These are phyloP conservation scores for Hypomecis punctinalis DNA, from an alignment of 2,888 invertebrate species.

Conservation along the genomic window DNA sequence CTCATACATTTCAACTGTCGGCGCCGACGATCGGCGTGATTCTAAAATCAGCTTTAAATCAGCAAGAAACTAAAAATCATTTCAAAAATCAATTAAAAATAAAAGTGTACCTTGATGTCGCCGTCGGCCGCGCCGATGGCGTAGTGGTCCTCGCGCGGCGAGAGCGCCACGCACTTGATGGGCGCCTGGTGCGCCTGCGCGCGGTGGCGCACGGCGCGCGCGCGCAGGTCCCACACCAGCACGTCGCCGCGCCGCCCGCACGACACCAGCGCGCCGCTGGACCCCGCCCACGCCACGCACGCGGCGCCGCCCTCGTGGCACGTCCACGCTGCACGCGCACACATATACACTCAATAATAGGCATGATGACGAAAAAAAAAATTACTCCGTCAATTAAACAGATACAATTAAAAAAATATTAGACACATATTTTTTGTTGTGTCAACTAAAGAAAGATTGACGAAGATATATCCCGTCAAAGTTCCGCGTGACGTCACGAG, in stretches of 20 bases:
- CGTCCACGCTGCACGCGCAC: conserved; percentile 88
- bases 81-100: too few species aligned
- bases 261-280: conserved; percentile 96
- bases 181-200: conserved; percentile 96
- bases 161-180: conserved; percentile 97
- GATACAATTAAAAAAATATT: too few species aligned
- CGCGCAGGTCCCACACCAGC: conserved; percentile 97
- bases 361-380: too few species aligned
- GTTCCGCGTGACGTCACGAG: too few species aligned
- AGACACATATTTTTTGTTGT: too few species aligned
- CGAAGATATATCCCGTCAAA: too few species aligned
- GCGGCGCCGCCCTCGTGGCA: conserved; percentile 98
- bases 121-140: conserved; percentile 98
- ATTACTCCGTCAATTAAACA: neutral
- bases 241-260: conserved; percentile 99
- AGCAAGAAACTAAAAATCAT: too few species aligned
- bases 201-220: conserved; percentile 93
- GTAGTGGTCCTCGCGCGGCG: conserved; percentile 98
- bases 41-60: too few species aligned
- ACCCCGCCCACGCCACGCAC: conserved; percentile 95
- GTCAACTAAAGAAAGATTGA: too few species aligned
- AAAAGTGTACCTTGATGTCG: conserved; percentile 90
- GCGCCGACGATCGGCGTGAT: too few species aligned
- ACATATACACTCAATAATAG: conserved; percentile 11
- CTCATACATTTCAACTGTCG: too few species aligned